Evolutionary conservation across 2,113 vertebrate genomes (phyloP).

Genomic region (Melierax canorus): DNA sequence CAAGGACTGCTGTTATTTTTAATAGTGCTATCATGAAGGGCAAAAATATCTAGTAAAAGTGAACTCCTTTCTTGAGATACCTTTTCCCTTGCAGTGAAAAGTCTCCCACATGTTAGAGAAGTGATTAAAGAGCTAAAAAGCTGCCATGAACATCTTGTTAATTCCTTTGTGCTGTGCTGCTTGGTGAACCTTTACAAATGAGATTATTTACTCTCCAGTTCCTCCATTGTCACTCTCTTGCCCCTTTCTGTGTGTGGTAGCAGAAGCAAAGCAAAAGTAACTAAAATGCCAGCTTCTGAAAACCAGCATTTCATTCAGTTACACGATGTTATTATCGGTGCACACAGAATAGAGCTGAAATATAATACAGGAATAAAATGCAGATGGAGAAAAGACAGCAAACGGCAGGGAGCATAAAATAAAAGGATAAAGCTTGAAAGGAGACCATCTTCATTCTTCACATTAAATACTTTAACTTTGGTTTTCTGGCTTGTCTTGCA

Average conservation of each 20-base stretch:
- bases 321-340: background rate
- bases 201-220: constrained; percentile 60
- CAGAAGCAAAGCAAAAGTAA: constrained; percentile 45
- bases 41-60: background rate
- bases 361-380: background rate
- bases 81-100: background rate
- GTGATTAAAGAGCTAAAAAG: constrained; percentile 24
- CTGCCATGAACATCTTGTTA: constrained; percentile 43
- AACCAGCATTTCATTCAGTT: constrained; percentile 5
- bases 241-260: constrained; percentile 6
- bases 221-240: constrained; percentile 51
- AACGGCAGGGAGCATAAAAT: background rate
- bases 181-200: constrained; percentile 62
- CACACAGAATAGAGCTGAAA: background rate
- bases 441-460: background rate
- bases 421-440: background rate
- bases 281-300: constrained; percentile 28
- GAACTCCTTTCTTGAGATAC: background rate
- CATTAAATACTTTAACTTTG: background rate
- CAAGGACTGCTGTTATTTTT: background rate
- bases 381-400: background rate
- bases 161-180: constrained; percentile 56
- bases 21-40: background rate
- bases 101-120: background rate
- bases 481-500: background rate